These are phyloP conservation scores for Cerceris ruficornis DNA, from an alignment of 2,888 invertebrate species.

Conservation along the genomic window DNA sequence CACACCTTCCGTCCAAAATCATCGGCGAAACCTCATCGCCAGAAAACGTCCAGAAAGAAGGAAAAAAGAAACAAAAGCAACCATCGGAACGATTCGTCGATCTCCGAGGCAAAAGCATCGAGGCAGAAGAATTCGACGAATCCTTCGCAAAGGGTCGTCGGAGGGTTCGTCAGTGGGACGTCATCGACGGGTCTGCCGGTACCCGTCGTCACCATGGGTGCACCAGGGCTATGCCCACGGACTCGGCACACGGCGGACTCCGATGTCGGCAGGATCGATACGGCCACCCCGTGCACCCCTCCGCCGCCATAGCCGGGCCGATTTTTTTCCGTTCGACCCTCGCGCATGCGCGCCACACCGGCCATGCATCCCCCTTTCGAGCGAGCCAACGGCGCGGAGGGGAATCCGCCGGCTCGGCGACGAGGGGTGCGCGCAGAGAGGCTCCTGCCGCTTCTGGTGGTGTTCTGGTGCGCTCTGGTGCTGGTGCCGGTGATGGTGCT, in stretches of 20 bases:
- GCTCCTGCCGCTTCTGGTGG: neutral
- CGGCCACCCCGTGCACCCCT: constrained; percentile 69
- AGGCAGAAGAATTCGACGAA: constrained; percentile 18
- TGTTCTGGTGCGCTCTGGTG: constrained; percentile 13
- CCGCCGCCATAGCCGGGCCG: constrained; percentile 82
- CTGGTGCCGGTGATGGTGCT: neutral
- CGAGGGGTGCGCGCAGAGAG: constrained; percentile 15
- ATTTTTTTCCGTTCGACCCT: constrained; percentile 83
- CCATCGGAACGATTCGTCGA: neutral
- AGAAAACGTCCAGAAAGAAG: neutral
- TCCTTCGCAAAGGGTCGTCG: neutral
- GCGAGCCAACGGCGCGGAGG: constrained; percentile 34
- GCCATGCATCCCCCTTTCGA: constrained; percentile 58
- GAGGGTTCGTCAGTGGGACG: constrained; percentile 43
- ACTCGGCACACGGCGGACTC: constrained; percentile 76
- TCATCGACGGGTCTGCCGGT: constrained; percentile 59
- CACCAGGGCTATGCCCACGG: constrained; percentile 80
- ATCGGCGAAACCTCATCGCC: too few species aligned
- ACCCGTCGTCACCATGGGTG: constrained; percentile 65
- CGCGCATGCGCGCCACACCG: constrained; percentile 69
- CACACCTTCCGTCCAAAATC: too few species aligned
- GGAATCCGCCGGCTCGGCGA: constrained; percentile 25
- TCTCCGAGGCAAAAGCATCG: constrained; percentile 1
- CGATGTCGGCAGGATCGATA: constrained; percentile 78
- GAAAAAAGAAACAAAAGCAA: neutral